Conservation (phyloP, 64 coral and sea anemone species). For the Acropora yongei region DNA sequence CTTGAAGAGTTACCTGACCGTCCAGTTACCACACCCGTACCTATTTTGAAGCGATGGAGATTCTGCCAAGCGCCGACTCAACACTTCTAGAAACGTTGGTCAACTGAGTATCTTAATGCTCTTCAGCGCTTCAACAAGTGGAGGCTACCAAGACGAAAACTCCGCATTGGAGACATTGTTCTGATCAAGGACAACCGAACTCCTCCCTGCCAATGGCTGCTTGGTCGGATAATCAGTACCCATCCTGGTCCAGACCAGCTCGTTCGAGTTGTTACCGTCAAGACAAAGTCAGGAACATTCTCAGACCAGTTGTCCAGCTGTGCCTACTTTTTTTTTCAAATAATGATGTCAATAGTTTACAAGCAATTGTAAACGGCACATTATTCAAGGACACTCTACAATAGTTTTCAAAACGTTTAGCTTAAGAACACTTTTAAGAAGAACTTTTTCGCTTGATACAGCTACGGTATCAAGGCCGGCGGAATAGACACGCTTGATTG, state of each 20-base stretch:
- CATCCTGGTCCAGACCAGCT: constrained; percentile 53
- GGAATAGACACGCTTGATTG: constrained; percentile 6
- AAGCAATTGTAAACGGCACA: too few species aligned
- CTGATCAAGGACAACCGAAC: constrained; percentile 54
- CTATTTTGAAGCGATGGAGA: constrained; percentile 45
- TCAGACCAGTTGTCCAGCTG: constrained; percentile 53
- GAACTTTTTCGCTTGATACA: too few species aligned
- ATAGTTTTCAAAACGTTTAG: too few species aligned
- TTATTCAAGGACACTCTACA: too few species aligned
- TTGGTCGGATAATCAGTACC: constrained; percentile 44
- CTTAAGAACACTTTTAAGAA: too few species aligned
- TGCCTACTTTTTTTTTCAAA: constrained; percentile 5
- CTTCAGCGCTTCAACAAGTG: constrained; percentile 59
- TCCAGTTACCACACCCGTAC: background rate
- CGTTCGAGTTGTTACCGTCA: constrained; percentile 56
- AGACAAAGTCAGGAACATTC: constrained; percentile 26
- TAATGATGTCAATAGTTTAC: background rate
- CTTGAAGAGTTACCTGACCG: constrained; percentile 42
- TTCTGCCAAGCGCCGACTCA: constrained; percentile 24
- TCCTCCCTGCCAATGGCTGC: constrained; percentile 38
- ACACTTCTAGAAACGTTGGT: constrained; percentile 73
- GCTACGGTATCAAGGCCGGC: background rate
- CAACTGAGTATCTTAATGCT: constrained; percentile 63
- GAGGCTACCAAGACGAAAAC: constrained; percentile 27
- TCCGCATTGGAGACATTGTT: constrained; percentile 37